A percentile compares a stretch with the other conserved stretches of the same genome.
Conservation (phyloP, 2,113 vertebrate genomes). For the Puffinus mauretanicus region DNA sequence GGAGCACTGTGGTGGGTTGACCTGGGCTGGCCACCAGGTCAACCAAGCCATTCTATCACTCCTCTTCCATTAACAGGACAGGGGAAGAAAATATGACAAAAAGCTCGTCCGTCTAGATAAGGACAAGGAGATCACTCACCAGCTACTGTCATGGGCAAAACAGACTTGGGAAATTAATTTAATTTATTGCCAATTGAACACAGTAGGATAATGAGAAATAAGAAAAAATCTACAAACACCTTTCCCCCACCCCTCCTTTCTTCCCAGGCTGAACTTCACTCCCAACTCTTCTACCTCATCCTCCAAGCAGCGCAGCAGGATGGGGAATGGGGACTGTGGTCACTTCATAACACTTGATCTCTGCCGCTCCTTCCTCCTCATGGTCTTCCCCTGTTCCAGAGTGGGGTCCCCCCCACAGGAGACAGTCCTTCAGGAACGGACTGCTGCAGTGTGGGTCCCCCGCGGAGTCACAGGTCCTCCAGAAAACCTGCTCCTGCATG, state of each 20-base stretch:
- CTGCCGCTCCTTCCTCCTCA: background rate
- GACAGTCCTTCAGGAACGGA: background rate
- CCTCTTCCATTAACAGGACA: background rate
- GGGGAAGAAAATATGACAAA: background rate
- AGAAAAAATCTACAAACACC: background rate
- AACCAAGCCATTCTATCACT: background rate
- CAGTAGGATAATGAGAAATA: background rate
- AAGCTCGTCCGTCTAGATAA: accelerated
- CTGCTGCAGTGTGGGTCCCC: background rate
- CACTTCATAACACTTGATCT: background rate
- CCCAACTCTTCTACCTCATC: background rate
- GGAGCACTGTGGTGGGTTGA: background rate
- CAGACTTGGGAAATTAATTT: background rate
- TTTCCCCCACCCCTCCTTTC: background rate
- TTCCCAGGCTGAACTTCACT: background rate
- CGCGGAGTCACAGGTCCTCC: background rate
- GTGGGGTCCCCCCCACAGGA: background rate
- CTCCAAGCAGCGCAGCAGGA: accelerated
- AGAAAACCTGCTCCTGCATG: background rate
- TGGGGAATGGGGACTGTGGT: background rate
- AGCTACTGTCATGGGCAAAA: background rate
- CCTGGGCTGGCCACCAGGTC: background rate
- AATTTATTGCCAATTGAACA: background rate
- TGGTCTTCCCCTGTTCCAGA: background rate
- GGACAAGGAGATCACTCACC: background rate